Percentiles rank a stretch among this genome's conserved stretches.
Evolutionary conservation across 2,797 vertebrate species (phyloP).

Genomic region (Hylomyscus alleni): DNA sequence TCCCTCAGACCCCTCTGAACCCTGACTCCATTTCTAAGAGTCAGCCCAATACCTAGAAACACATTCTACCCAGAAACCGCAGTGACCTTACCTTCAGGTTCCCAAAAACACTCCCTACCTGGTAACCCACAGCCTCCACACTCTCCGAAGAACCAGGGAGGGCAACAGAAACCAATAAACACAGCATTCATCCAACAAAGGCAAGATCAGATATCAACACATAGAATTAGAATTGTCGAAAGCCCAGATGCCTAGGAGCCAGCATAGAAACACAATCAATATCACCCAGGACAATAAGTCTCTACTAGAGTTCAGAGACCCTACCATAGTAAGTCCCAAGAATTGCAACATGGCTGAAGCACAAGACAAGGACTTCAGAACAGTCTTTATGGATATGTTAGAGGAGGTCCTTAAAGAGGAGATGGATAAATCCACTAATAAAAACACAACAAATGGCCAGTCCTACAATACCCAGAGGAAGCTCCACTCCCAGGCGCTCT

Average conservation of each 20-base stretch:
- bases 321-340: not conserved
- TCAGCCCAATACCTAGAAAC: not conserved
- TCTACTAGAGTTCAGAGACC: not conserved
- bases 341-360: not conserved
- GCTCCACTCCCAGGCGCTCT: too few relatives aligned
- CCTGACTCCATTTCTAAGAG: not conserved
- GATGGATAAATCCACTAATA: not conserved
- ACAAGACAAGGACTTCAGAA: not conserved
- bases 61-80: not conserved
- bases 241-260: not conserved
- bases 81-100: not conserved
- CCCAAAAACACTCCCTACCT: not conserved
- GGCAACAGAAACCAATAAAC: not conserved
- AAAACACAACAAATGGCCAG: too few relatives aligned
- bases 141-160: not conserved
- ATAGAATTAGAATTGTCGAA: not conserved
- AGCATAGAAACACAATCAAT: not conserved
- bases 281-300: not conserved
- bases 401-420: not conserved
- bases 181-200: not conserved
- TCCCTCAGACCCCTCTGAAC: not conserved
- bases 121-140: not conserved
- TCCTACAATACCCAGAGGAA: too few relatives aligned
- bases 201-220: not conserved
- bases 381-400: not conserved